Evolutionary conservation across 2,888 invertebrate genomes (phyloP).

Genomic region (Oscheius myriophilus): DNA sequence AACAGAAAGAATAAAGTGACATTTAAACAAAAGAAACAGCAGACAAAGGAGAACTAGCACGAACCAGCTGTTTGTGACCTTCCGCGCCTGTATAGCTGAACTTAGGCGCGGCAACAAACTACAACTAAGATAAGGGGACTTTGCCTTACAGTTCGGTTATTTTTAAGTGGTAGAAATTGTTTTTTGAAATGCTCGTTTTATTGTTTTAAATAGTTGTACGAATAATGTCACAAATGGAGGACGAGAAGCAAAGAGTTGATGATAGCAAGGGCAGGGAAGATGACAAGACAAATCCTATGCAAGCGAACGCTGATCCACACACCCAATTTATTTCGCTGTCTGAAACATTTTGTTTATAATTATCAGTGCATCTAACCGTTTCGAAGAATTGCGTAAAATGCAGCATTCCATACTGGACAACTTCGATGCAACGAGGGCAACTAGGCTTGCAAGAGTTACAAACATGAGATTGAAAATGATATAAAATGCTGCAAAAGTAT

Average conservation of each 20-base stretch:
- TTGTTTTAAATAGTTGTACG: too few species aligned
- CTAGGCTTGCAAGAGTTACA: neutral
- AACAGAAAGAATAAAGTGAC: too few species aligned
- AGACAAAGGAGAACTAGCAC: too few species aligned
- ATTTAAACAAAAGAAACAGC: too few species aligned
- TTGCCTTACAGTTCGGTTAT: too few species aligned
- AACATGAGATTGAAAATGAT: conserved; percentile 23
- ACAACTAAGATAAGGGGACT: too few species aligned
- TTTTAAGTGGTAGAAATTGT: too few species aligned
- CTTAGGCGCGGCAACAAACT: too few species aligned
- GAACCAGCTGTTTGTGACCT: too few species aligned
- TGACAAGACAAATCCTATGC: conserved; percentile 1
- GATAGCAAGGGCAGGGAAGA: conserved; percentile 1
- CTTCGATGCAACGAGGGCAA: conserved; percentile 10
- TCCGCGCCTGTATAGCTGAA: too few species aligned
- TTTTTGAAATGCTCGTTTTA: too few species aligned
- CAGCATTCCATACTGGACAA: conserved; percentile 4
- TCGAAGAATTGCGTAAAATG: neutral
- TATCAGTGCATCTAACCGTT: neutral
- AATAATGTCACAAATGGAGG: neutral
- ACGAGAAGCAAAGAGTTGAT: conserved; percentile 5
- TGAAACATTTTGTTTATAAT: neutral
- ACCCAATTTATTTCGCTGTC: neutral
- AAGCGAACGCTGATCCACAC: conserved; percentile 1
- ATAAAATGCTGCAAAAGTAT: conserved; percentile 2